phyloP scores from a whole-genome alignment of 2,113 vertebrate genomes.

The Tapirus terrestris region DNA sequence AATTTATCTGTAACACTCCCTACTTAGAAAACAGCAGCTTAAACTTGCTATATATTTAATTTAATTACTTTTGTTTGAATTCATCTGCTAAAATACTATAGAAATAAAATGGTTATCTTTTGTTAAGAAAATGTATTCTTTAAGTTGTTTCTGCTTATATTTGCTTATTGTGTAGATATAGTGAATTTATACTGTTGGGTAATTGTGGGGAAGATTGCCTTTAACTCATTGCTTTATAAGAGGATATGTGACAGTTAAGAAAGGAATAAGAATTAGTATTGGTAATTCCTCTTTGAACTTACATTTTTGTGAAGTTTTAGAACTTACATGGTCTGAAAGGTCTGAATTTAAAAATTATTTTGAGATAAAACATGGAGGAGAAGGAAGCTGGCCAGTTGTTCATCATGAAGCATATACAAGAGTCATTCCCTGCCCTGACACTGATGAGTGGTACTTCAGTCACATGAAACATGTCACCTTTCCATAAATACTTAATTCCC shows the following conservation, averaged over 20 bases:
- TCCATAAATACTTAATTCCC: constrained; percentile 58
- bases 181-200: neutral
- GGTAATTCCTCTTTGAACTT: neutral
- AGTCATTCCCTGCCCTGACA: neutral
- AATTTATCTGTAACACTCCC: neutral
- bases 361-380: neutral
- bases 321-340: neutral
- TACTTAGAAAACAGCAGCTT: neutral
- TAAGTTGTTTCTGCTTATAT: neutral
- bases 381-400: neutral
- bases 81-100: neutral
- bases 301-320: neutral
- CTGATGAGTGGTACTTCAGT: neutral
- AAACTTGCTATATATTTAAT: neutral
- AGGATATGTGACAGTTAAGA: neutral
- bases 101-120: neutral
- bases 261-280: constrained; percentile 6
- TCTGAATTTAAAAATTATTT: constrained; percentile 5
- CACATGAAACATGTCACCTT: constrained; percentile 47
- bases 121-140: neutral
- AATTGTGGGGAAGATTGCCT: neutral
- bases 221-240: neutral
- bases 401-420: neutral
- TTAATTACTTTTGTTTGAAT: constrained; percentile 23
- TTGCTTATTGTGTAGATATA: neutral